phyloP scores from a whole-genome alignment of 2,888 invertebrate genomes.

The Synergus itoensis region DNA sequence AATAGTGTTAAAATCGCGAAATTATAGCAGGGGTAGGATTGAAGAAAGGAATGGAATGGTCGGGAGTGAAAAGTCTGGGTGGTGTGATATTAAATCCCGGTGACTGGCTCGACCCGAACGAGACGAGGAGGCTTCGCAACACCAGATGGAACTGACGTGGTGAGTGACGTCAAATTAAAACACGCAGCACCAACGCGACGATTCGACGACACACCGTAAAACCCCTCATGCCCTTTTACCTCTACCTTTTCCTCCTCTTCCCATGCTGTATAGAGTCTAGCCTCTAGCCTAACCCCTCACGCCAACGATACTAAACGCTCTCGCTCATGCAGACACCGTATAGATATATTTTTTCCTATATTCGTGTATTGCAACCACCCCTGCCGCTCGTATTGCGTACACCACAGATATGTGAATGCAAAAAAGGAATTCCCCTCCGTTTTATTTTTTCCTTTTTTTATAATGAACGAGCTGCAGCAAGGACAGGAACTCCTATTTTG shows the following conservation, averaged over 20 bases:
- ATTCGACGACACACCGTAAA: conserved; percentile 71
- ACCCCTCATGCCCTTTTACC: conserved; percentile 57
- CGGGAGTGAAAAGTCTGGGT: conserved; percentile 57
- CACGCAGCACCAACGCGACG: conserved; percentile 72
- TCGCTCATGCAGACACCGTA: background rate
- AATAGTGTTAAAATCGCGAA: conserved; percentile 35
- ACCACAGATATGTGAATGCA: conserved; percentile 34
- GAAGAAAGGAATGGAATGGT: conserved; percentile 48
- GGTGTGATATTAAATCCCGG: conserved; percentile 75
- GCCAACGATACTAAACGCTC: conserved; percentile 21
- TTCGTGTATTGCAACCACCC: background rate
- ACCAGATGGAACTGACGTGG: conserved; percentile 75
- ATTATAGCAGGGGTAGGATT: conserved; percentile 40
- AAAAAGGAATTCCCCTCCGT: background rate
- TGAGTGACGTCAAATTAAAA: conserved; percentile 77
- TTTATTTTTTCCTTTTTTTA: background rate
- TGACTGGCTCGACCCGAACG: conserved; percentile 73
- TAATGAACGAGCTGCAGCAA: conserved; percentile 9
- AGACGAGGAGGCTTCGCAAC: conserved; percentile 68
- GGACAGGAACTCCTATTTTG: conserved; percentile 33
- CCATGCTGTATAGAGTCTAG: background rate
- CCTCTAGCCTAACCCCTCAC: conserved; percentile 11
- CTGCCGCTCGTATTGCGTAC: conserved; percentile 7
- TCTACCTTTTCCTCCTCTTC: conserved; percentile 30
- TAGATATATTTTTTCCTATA: conserved; percentile 2